Evolutionary conservation across 2,797 vertebrate genomes (phyloP).

Genomic region (Sciurus carolinensis): DNA sequence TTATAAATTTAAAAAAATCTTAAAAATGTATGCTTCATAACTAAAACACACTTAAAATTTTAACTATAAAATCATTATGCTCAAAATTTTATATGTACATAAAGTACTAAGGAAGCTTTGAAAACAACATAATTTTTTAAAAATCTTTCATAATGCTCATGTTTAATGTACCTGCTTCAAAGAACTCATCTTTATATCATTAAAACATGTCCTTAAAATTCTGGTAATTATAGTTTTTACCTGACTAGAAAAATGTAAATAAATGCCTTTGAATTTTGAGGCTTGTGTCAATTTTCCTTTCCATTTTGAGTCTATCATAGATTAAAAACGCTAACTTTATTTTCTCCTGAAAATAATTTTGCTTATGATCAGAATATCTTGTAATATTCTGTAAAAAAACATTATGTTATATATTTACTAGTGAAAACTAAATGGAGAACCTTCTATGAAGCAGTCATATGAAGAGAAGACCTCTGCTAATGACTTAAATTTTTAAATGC

Average conservation of each 20-base stretch:
- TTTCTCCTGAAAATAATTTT: not conserved
- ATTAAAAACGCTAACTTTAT: not conserved
- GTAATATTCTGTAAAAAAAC: not conserved
- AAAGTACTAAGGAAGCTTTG: not conserved
- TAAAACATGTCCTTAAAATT: not conserved
- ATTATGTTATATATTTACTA: not conserved
- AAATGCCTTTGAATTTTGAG: not conserved
- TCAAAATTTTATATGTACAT: not conserved
- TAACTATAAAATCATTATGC: not conserved
- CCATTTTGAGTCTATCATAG: not conserved
- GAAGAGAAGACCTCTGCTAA: too few species aligned
- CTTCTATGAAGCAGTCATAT: not conserved
- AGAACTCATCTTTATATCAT: not conserved
- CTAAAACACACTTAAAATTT: not conserved
- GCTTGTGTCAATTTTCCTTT: not conserved
- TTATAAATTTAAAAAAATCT: not conserved
- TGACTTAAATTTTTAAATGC: not conserved
- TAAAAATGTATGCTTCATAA: not conserved
- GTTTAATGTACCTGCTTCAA: constrained; percentile 6
- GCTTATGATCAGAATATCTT: not conserved
- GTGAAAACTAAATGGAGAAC: not conserved
- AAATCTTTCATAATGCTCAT: not conserved
- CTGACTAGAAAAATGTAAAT: constrained; percentile 16
- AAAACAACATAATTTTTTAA: not conserved
- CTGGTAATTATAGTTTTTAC: not conserved